Evolutionary conservation across 2,113 vertebrate species (phyloP).

Genomic region (Ptilonorhynchus violaceus): DNA sequence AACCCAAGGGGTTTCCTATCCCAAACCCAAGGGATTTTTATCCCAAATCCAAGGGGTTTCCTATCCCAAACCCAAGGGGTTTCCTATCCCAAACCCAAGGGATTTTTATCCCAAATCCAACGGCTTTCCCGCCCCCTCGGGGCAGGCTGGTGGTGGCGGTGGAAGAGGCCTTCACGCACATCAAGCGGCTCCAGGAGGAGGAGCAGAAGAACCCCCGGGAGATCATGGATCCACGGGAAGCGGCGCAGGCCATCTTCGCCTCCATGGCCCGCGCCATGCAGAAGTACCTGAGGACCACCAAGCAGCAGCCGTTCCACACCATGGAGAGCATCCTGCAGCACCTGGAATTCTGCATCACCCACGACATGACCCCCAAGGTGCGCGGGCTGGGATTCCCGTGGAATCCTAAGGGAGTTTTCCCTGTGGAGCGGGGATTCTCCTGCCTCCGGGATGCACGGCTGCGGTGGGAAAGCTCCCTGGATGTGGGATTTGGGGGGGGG

Average conservation of each 20-base stretch:
- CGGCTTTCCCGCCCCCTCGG: not conserved
- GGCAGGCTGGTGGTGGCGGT: slow-evolving; percentile 90
- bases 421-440: too few relatives aligned
- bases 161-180: slow-evolving; percentile 96
- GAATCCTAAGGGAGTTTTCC: too few relatives aligned
- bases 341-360: slow-evolving; percentile 97
- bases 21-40: too few relatives aligned
- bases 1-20: fast-evolving
- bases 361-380: slow-evolving; percentile 96
- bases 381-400: too few relatives aligned
- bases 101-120: not conserved
- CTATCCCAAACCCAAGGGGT: not conserved
- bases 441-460: too few relatives aligned
- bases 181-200: slow-evolving; percentile 92
- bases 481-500: too few relatives aligned
- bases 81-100: fast-evolving
- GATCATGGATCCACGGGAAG: slow-evolving; percentile 94
- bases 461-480: too few relatives aligned
- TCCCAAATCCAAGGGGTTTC: not conserved
- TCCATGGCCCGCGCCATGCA: slow-evolving; percentile 98
- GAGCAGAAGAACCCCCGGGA: slow-evolving; percentile 89
- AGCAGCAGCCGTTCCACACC: slow-evolving; percentile 95
- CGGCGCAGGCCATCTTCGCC: slow-evolving; percentile 94
- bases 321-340: slow-evolving; percentile 99
- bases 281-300: slow-evolving; percentile 93